Evolutionary conservation across 2,113 vertebrate species (phyloP), one percentile per base, ranked within the genome.

Genomic region (Excalfactoria chinensis): DNA sequence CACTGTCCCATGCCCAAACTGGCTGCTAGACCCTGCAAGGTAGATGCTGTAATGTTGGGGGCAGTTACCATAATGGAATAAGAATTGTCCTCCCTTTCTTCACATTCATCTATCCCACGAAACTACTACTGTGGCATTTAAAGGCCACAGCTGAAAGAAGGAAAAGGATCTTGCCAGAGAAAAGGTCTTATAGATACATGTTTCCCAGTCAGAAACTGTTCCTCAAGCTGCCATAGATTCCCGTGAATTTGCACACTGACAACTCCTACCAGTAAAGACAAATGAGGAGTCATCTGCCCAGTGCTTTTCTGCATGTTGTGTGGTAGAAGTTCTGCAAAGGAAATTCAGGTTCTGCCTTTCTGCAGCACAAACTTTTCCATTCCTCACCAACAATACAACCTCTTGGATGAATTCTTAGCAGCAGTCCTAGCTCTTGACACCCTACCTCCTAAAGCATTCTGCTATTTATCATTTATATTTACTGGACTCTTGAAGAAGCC

Each of bases 281-380:
- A 43, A 22, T 1, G 19, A 64, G 55, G 28, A 84, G 25, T 22
- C 44, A 34, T 14, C 22, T 53, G 49, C 21, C 28, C 23, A 6
- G 4, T 0, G 0, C 11, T 58, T 28, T 77, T 44, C 35, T 59
- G 41, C 64, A n/a, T 13, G 41, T 34, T n/a, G 16, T 51, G 28
- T 21, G 28, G 67, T 35, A 82, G 75, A 32, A 91, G 55, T 32
- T 66, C 83, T 74, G 51, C 83, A 70, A 21, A 56, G 55, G 55
- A 32, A 41, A 59, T 34, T 21, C 49, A 44, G 14, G 23, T 13
- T 32, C 40, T 46, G 43, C 12, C 2, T 26, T 32, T 70, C 11
- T 21, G 28, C 20, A 32, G 32, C 49, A 46, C 44, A 62, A 59
- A 21, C 0, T 0, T 32, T 60, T 69, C 37, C 13, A 30, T 18